These are phyloP conservation scores for Nasua narica DNA, from an alignment of 2,797 vertebrate species.

Conservation along the genomic window DNA sequence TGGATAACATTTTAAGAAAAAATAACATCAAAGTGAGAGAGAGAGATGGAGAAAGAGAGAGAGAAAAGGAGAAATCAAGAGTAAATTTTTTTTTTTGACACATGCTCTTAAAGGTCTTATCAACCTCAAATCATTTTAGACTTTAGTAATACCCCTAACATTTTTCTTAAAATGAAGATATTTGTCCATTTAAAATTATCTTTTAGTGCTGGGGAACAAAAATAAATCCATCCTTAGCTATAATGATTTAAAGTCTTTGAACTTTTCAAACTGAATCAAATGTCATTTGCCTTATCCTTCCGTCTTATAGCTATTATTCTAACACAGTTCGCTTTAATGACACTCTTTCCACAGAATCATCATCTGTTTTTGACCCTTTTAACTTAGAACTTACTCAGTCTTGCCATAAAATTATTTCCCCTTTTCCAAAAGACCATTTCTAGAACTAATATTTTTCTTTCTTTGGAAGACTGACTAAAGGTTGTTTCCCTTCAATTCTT, in stretches of 20 bases:
- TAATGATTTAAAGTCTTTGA: slow-evolving; percentile 43
- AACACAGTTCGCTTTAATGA: slow-evolving; percentile 3
- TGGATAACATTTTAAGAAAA: not conserved
- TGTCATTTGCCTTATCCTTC: slow-evolving; percentile 39
- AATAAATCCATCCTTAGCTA: slow-evolving; percentile 31
- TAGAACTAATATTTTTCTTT: not conserved
- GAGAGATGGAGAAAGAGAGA: not conserved
- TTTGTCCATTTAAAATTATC: slow-evolving; percentile 22
- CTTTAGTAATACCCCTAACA: not conserved
- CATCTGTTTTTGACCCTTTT: slow-evolving; percentile 40
- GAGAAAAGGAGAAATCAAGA: not conserved
- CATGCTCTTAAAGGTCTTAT: not conserved
- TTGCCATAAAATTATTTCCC: slow-evolving; percentile 8
- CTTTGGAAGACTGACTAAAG: not conserved
- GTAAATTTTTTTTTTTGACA: not conserved
- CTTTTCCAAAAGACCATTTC: not conserved
- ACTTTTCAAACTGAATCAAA: slow-evolving; percentile 56
- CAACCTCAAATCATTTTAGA: not conserved
- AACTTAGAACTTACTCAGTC: slow-evolving; percentile 34
- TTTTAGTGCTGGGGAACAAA: slow-evolving; percentile 8
- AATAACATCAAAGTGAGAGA: not conserved
- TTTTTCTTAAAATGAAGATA: slow-evolving; percentile 58
- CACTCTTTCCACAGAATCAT: not conserved
- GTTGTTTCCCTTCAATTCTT: not conserved
- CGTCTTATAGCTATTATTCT: not conserved